Evolutionary conservation across 2,113 vertebrate genomes (phyloP), one percentile per base, ranked within the genome.

Genomic region (Eleginops maclovinus): DNA sequence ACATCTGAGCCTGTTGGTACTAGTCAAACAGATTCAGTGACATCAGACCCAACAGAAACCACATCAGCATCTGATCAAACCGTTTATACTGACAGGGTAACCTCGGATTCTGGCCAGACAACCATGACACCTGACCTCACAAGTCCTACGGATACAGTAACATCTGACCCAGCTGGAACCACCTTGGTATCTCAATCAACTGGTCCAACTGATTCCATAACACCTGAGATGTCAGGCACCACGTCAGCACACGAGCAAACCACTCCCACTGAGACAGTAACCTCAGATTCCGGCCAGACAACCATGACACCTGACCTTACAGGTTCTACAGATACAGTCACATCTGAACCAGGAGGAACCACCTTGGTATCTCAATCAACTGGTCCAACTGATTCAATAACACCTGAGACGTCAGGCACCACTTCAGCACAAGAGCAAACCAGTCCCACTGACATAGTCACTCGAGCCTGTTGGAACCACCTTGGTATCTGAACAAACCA

Each of bases 231-330:
- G 17, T 0, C 3, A 0, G 21, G 1, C 1, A 43, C 21, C 14
- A 66, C 40, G 0, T 0, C 40, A 4, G 3, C 1, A 11, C 0
- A 10, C 3, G 41, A 41, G 12, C 0, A 1, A 47, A 47, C 58
- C 0, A 6, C 2, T 55, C 24, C 22, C 3, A 55, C 24, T 3
- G 14, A 16, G 1, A 7, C 53, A 26, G 12, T 54, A 54, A 21
- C 50, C n/a, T 21, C 9, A 3, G 9, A 21, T 4, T 4, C 50
- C 21, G 9, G 8, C 5, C n/a, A 49, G 46, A 51, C 16, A 8
- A 59, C 28, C 0, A 5, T 2, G 9, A 0, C 4, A 36, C 0
- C 8, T n/a, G 17, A 11, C 36, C 28, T 31, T 5, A 40, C 28
- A 0, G 26, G 31, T 40, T 6, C 28, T 4, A 59, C 17, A 0